Evolutionary conservation across 2,797 vertebrate species (phyloP).

Genomic region (Leptatherina wallacei): DNA sequence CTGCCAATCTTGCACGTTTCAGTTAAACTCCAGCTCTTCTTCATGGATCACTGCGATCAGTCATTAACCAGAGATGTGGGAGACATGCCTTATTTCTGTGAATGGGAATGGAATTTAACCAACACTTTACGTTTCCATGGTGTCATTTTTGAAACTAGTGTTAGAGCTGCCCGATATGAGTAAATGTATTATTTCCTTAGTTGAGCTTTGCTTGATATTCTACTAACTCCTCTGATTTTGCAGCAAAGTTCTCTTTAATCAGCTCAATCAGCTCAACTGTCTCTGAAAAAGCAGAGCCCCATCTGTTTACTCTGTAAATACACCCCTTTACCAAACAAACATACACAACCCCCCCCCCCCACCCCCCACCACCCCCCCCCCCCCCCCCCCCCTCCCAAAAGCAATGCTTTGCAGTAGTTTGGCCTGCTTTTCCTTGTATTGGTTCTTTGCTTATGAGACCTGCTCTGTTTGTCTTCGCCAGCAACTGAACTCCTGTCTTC

Average conservation of each 20-base stretch:
- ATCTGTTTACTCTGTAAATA: slow-evolving; percentile 75
- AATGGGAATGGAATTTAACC: slow-evolving; percentile 20
- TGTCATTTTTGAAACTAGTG: not conserved
- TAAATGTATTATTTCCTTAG: not conserved
- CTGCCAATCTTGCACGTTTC: slow-evolving; percentile 26
- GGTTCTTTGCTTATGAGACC: slow-evolving; percentile 22
- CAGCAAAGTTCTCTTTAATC: slow-evolving; percentile 24
- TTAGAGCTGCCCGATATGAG: not conserved
- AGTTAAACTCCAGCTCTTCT: slow-evolving; percentile 19
- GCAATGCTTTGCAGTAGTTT: slow-evolving; percentile 32
- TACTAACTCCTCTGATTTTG: slow-evolving; percentile 18
- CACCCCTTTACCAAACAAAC: slow-evolving; percentile 44
- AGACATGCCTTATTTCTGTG: slow-evolving; percentile 29
- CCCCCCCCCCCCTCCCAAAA: slow-evolving; percentile 19
- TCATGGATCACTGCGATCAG: slow-evolving; percentile 56
- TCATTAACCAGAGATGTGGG: slow-evolving; percentile 67
- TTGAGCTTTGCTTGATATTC: slow-evolving; percentile 15
- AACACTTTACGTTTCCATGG: not conserved
- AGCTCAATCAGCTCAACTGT: slow-evolving; percentile 35
- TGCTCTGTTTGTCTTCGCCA: slow-evolving; percentile 31
- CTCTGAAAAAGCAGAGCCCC: slow-evolving; percentile 51
- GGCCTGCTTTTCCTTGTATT: slow-evolving; percentile 7
- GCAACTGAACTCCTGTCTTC: slow-evolving; percentile 31
- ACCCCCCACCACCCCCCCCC: slow-evolving; percentile 15
- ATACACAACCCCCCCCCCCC: slow-evolving; percentile 1